Evolutionary conservation across 92 coral and sea anemone species (phyloP), one percentile per base, ranked within the genome.

Genomic region (Hydrozoanthus gracilis): DNA sequence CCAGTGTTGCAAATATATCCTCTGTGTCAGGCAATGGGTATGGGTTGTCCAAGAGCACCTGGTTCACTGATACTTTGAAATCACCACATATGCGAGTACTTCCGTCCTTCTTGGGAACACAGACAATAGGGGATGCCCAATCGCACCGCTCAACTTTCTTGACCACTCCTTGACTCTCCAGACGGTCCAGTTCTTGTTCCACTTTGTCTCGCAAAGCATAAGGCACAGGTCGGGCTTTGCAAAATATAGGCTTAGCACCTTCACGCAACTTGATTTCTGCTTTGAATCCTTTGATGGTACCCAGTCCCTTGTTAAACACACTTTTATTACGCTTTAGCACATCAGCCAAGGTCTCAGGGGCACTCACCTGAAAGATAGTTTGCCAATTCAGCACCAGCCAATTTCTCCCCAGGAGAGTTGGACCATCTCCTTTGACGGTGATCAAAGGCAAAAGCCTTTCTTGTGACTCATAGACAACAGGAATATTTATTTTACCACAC

Each of bases 71-170:
- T 90, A 44, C 12, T 65, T 82, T 68, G 78, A 82, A 91, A 44
- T 91, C 91, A 12, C 94, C 82, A 76, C 91, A 91, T 73, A 91
- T 77, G 61, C 94, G n/a, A n/a, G n/a, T n/a, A n/a, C n/a, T n/a
- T n/a, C n/a, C n/a, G n/a, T n/a, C n/a, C n/a, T n/a, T n/a, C n/a
- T n/a, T n/a, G n/a, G n/a, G 84, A 8, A 84, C 94, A 44, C 90
- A 72, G 18, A 88, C 82, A 64, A 91, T 91, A 12, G 88, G 92
- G 10, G 73, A 88, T 13, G 87, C 94, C 90, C 90, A 89, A 18
- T 44, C 89, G 20, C 90, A 77, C 49, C 69, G 78, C 64, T 86
- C 92, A 20, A 73, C 82, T 80, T 86, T 88, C 83, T 86, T 85
- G 44, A 92, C 73, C 7, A 86, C 87, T 17, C 91, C 95, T 44